Base-by-base conservation (phyloP, 2,113 vertebrate genomes). In the Rhea pennata region DNA sequence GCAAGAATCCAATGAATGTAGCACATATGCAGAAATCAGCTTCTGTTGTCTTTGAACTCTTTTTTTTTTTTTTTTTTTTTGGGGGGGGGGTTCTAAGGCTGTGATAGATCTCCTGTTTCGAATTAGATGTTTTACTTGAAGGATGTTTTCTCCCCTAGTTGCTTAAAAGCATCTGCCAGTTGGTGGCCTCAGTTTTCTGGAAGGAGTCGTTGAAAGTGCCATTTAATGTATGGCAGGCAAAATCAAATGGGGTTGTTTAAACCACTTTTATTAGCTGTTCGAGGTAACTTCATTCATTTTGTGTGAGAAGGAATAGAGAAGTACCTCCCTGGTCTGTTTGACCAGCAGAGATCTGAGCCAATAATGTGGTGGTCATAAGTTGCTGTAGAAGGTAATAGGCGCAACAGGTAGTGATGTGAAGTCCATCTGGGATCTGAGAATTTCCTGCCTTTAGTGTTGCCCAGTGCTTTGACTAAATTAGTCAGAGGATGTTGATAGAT, bases 191-290 rank as follows among this genome's bases (percentile, higher is more conserved):
- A 29, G 87, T 95, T 81, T 24, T 94, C 8, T 78, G 40, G 65
- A 64, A 87, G 46, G 39, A 10, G 3, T 69, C 10, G 0, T 64
- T 19, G 0, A 42, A 80, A 88, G 4, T 71, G 42, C 42, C 11
- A 39, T 87, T 84, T 88, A 54, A 40, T 81, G 42, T 78, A 0
- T 65, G 31, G 7, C n/a, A 87, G 53, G 8, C 65, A 65, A n/a
- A 88, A 51, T 74, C 29, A 86, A 61, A 81, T 74, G n/a, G 67
- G 31, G 31, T 89, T 93, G 39, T 53, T 93, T 91, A 72, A 64
- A 24, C 10, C 16, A 15, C 21, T 65, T 70, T 7, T 26, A 4
- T 65, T 78, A 54, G 20, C 21, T 71, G 12, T 56, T 87, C 10
- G 36, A 77, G 56, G 16, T 59, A 74, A 72, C 44, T 12, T 88